Conservation (phyloP, 30 jellyfish, hydroid and myxozoan species). For the Aurelia sp. region DNA sequence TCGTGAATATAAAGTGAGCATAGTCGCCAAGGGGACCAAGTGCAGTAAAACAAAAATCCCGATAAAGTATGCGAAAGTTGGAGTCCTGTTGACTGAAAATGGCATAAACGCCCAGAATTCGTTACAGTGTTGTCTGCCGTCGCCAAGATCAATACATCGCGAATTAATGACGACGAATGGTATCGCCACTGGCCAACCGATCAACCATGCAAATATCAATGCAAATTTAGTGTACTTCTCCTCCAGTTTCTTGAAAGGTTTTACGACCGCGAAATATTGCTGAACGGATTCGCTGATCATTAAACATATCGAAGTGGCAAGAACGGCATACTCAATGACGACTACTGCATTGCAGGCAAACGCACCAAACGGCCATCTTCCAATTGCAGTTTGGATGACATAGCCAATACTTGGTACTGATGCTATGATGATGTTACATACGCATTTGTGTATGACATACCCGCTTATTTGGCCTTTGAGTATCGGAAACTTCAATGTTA, state of each 20-base stretch:
- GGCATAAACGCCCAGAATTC: not conserved
- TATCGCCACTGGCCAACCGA: slow-evolving; percentile 2
- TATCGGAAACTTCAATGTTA: slow-evolving; percentile 2
- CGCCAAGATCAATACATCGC: not conserved
- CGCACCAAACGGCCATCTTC: slow-evolving; percentile 13
- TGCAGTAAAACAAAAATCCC: too few relatives aligned
- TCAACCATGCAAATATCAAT: not conserved
- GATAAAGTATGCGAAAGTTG: too few relatives aligned
- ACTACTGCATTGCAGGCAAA: not conserved
- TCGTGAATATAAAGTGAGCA: too few relatives aligned
- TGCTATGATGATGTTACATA: slow-evolving; percentile 11
- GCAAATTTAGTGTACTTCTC: not conserved
- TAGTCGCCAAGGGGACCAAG: too few relatives aligned
- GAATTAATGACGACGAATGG: slow-evolving; percentile 10
- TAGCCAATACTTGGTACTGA: not conserved
- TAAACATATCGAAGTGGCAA: not conserved
- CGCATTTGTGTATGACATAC: slow-evolving; percentile 7
- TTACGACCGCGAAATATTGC: slow-evolving; percentile 9
- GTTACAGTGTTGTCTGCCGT: not conserved
- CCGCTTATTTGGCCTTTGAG: not conserved
- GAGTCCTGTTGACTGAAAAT: too few relatives aligned
- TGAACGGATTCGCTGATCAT: not conserved
- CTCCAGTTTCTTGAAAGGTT: not conserved
- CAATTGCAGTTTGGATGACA: not conserved
- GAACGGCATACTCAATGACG: slow-evolving; percentile 4